Conservation (phyloP, 2,113 vertebrate species). For the Rhea americana region DNA sequence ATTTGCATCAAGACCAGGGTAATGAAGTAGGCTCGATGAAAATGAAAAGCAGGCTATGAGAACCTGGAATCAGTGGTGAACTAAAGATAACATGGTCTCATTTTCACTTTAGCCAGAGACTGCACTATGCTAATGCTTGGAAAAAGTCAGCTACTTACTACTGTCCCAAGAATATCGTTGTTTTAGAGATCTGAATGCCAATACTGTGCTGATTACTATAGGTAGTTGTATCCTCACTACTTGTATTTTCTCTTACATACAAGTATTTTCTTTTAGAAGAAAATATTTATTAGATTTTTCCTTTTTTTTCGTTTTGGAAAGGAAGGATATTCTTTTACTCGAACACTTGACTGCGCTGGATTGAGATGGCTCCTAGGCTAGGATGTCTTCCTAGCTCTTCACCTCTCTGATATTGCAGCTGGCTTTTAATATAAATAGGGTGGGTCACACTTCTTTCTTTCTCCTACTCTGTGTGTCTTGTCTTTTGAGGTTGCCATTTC, state of each 20-base stretch:
- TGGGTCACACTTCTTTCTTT: not conserved
- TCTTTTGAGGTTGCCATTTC: not conserved
- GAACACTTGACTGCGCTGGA: not conserved
- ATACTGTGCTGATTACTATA: not conserved
- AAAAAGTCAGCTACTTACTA: not conserved
- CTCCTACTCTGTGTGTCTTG: not conserved
- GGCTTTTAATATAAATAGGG: not conserved
- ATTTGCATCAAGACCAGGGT: conserved; percentile 23
- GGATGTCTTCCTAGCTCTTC: not conserved
- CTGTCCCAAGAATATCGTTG: not conserved
- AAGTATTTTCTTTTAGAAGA: not conserved
- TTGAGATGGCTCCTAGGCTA: not conserved
- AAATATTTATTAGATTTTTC: not conserved
- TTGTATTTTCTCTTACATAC: not conserved
- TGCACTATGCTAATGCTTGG: not conserved
- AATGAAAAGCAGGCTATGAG: conserved; percentile 30
- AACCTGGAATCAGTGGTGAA: not conserved
- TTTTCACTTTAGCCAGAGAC: not conserved
- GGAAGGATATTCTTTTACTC: not conserved
- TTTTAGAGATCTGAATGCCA: not conserved
- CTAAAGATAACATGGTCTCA: not conserved
- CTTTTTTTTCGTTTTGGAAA: not conserved
- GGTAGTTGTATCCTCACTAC: not conserved
- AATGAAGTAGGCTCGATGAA: conserved; percentile 31
- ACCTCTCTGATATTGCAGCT: not conserved